These are phyloP conservation scores for Aldabrachelys gigantea DNA, from an alignment of 2,113 vertebrate species.

Conservation along the genomic window DNA sequence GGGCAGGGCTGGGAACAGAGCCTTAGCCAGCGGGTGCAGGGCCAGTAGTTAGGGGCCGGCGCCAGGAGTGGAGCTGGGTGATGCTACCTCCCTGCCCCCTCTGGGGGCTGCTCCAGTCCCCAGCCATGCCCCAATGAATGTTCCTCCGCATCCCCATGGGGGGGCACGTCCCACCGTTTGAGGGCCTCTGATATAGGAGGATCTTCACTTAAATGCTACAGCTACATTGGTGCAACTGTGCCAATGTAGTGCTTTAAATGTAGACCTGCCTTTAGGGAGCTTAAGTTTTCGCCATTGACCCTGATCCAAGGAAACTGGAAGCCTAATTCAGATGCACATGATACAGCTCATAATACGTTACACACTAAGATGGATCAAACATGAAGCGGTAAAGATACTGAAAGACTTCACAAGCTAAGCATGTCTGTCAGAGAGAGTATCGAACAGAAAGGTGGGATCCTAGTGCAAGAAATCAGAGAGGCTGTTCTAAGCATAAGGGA, in stretches of 20 bases:
- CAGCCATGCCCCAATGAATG: too few relatives aligned
- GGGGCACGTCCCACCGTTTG: too few relatives aligned
- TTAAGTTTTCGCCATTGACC: background rate
- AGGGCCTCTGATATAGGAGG: background rate
- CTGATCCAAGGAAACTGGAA: background rate
- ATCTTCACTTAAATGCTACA: background rate
- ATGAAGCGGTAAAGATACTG: background rate
- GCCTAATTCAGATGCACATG: background rate
- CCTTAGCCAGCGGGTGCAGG: too few relatives aligned
- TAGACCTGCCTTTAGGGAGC: background rate
- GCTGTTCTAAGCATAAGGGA: background rate
- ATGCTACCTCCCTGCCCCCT: too few relatives aligned
- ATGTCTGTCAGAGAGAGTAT: fast-evolving
- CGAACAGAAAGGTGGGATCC: background rate
- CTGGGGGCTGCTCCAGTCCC: too few relatives aligned
- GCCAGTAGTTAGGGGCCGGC: too few relatives aligned
- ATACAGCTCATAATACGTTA: fast-evolving
- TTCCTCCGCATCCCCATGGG: too few relatives aligned
- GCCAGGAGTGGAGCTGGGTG: too few relatives aligned
- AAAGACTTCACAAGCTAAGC: background rate
- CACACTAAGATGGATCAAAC: background rate
- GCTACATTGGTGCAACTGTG: background rate
- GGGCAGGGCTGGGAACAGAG: too few relatives aligned
- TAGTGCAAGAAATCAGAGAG: background rate
- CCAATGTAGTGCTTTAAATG: background rate